Conservation (phyloP, 1,140 invertebrate species). For the Belonocnema kinseyi region DNA sequence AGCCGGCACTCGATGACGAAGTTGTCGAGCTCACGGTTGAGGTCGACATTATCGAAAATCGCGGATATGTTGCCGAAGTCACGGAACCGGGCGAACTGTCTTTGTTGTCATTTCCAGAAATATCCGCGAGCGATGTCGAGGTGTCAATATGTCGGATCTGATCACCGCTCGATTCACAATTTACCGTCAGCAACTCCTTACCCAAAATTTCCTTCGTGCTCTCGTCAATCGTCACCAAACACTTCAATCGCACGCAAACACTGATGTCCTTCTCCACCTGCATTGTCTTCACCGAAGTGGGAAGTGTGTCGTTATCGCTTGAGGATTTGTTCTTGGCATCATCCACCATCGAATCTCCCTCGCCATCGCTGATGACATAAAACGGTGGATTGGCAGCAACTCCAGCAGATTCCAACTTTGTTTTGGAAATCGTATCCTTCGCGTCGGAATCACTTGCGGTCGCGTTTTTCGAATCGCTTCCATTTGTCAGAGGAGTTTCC, state of each 20-base stretch:
- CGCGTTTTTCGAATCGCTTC: slow-evolving; percentile 13
- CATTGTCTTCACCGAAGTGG: slow-evolving; percentile 41
- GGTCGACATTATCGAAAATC: slow-evolving; percentile 62
- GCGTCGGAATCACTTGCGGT: slow-evolving; percentile 14
- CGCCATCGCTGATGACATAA: slow-evolving; percentile 47
- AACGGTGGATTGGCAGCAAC: slow-evolving; percentile 3
- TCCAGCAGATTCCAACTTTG: background rate
- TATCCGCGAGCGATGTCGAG: slow-evolving; percentile 64
- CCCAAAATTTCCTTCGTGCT: slow-evolving; percentile 60
- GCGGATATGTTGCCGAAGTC: slow-evolving; percentile 45
- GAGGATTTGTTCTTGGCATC: slow-evolving; percentile 50
- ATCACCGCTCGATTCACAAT: slow-evolving; percentile 53
- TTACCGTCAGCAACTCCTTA: slow-evolving; percentile 60
- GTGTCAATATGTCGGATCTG: slow-evolving; percentile 51
- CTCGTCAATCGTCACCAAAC: slow-evolving; percentile 64
- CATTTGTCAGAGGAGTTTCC: slow-evolving; percentile 5
- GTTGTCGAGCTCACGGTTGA: slow-evolving; percentile 64
- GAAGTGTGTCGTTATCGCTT: slow-evolving; percentile 30
- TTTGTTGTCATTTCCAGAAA: slow-evolving; percentile 70
- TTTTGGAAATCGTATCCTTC: slow-evolving; percentile 5
- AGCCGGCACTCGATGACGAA: slow-evolving; percentile 61
- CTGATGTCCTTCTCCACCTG: slow-evolving; percentile 63
- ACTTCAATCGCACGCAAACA: slow-evolving; percentile 64
- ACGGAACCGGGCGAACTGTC: slow-evolving; percentile 67
- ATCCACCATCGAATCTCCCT: slow-evolving; percentile 54